Evolutionary conservation across 2,113 vertebrate species (phyloP).

Genomic region (Ovis aries): ARS-UI_Ramb_v3.0 NC_056054.1:215232001-215232500

Average conservation of each 20-base stretch:
- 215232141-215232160: not conserved
- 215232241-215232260: not conserved
- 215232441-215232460: not conserved
- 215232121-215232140: constrained; percentile 22
- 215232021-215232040: constrained; percentile 65
- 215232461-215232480: not conserved
- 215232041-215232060: constrained; percentile 56
- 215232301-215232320: not conserved
- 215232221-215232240: not conserved
- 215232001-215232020: constrained; percentile 16
- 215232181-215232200: not conserved
- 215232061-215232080: constrained; percentile 68
- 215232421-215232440: not conserved
- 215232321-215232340: not conserved
- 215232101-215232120: constrained; percentile 26
- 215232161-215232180: not conserved
- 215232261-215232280: not conserved
- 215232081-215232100: constrained; percentile 63
- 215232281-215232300: not conserved
- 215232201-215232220: not conserved
- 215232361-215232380: not conserved
- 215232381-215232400: not conserved
- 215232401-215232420: not conserved
- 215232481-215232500: not conserved
- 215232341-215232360: constrained; percentile 12